Conservation (phyloP, 2,113 vertebrate genomes). For the Macaca mulatta region DNA sequence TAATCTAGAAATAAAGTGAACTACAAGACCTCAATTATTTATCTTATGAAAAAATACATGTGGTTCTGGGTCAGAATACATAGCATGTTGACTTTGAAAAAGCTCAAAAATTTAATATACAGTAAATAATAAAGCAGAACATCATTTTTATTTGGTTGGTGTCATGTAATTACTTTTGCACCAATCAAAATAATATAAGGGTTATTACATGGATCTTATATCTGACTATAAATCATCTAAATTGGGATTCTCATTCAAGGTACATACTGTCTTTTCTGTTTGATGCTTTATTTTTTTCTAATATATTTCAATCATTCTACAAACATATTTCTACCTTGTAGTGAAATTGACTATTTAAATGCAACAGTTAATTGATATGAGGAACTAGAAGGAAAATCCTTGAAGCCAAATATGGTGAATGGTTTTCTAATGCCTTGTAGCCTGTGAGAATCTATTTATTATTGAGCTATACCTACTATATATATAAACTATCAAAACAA, state of each 20-base stretch:
- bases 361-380: background rate
- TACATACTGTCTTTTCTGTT: background rate
- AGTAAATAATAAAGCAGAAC: background rate
- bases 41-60: background rate
- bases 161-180: too few relatives aligned
- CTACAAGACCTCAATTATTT: background rate
- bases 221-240: background rate
- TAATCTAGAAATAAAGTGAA: background rate
- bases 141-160: too few relatives aligned
- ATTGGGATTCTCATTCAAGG: background rate
- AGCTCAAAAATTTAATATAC: background rate
- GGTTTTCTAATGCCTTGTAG: background rate
- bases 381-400: background rate
- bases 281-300: slow-evolving; percentile 24
- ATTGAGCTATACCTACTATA: background rate
- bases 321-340: background rate
- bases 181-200: background rate
- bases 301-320: background rate
- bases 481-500: slow-evolving; percentile 29
- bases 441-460: background rate
- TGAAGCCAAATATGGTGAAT: background rate
- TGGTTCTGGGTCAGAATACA: background rate
- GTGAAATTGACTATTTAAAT: background rate
- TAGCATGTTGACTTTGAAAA: background rate
- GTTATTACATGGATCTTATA: background rate